Percentiles rank a stretch among this genome's conserved stretches.
Conservation (phyloP, 2,888 invertebrate species). For the Bursaphelenchus okinawaensis region DNA sequence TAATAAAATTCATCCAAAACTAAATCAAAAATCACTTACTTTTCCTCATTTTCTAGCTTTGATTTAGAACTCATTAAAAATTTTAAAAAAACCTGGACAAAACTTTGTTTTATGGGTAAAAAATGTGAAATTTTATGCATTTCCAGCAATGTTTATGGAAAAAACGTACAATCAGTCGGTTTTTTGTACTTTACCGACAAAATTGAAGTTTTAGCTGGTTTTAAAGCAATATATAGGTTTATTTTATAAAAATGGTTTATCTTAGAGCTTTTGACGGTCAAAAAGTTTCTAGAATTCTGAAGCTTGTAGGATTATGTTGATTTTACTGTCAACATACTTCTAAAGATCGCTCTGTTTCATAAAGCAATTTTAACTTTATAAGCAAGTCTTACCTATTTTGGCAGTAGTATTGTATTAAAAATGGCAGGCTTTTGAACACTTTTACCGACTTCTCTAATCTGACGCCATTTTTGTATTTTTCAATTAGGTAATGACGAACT, state of each 20-base stretch:
- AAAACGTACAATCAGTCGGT: background rate
- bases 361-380: too few species aligned
- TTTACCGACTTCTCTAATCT: constrained; percentile 88
- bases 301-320: too few species aligned
- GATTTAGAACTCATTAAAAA: background rate
- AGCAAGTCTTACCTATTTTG: constrained; percentile 80
- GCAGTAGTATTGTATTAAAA: constrained; percentile 85
- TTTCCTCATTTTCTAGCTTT: too few species aligned
- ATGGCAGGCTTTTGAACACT: constrained; percentile 84
- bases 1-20: too few species aligned
- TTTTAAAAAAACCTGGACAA: constrained; percentile 5
- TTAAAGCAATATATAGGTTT: too few species aligned
- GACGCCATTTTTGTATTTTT: constrained; percentile 68
- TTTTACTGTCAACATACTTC: too few species aligned
- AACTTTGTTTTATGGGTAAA: background rate
- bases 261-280: too few species aligned
- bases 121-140: background rate
- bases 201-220: too few species aligned
- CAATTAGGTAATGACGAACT: constrained; percentile 91
- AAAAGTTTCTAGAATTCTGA: too few species aligned
- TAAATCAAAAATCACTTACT: too few species aligned
- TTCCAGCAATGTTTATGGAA: background rate
- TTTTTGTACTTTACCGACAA: background rate
- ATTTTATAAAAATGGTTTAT: too few species aligned
- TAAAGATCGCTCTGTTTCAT: too few species aligned